Evolutionary conservation across 2,797 vertebrate genomes (phyloP), one percentile per base, ranked within the genome.

Genomic region (Microctenopoma lineatum): DNA sequence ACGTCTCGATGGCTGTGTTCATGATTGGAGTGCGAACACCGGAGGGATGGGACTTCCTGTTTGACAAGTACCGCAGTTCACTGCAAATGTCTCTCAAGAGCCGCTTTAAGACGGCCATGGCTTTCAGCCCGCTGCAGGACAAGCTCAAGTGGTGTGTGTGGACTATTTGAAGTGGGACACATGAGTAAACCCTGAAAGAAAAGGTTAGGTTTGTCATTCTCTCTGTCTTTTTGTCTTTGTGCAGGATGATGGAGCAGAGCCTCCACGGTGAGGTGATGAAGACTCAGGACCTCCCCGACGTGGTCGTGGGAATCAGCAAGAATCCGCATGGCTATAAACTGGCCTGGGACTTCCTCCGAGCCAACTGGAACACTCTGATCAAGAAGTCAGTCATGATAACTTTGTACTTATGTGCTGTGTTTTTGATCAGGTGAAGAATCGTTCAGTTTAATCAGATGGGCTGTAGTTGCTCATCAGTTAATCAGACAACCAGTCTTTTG

Each of bases 41-140:
- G 0, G 94, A 95, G 51, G 96, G 96, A 21, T 97, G 95, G 96
- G 93, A 97, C 75, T 97, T 96, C 86, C 91, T 98, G 47, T 96
- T 96, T 55, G 92, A 93, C 70, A 96, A 95, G 73, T 96, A 97
- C 84, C 89, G 90, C 25, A 76, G 81, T 2, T 94, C 93, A 0
- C 44, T 94, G 42, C 96, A 95, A 55, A 90, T 63, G 46, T 92
- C 93, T 0, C 84, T 96, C 38, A 97, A 94, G 83, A 45, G 81
- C 21, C 83, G 93, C 39, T 91, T 97, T 58, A 95, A 96, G 84
- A 10, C 54, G 0, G 95, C 96, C 0, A 94, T 98, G 70, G 72
- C 91, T 2, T 34, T 80, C 45, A 96, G 87, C 69, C 87, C 91
- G 0, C 84, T 95, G 46, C 71, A 89, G 73, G 90, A 95, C 68